These are phyloP conservation scores for Drosophila aff. DNA, from an alignment of 1,140 invertebrate species.

Conservation along the genomic window DNA sequence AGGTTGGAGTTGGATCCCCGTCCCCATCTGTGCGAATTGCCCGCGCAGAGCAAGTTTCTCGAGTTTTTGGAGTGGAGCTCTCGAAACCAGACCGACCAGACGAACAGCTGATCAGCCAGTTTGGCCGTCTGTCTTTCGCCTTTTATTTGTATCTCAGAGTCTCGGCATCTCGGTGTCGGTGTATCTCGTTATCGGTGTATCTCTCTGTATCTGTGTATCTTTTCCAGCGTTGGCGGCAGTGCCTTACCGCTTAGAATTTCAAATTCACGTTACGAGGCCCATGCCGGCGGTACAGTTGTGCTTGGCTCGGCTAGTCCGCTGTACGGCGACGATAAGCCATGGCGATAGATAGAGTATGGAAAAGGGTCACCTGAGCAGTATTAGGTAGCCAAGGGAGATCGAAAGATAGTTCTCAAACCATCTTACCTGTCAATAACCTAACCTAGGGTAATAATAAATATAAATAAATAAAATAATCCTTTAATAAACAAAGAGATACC, in stretches of 20 bases:
- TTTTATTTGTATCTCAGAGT: conserved; percentile 54
- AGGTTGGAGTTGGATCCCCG: conserved; percentile 37
- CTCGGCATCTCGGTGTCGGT: neutral
- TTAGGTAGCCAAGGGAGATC: neutral
- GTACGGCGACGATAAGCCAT: neutral
- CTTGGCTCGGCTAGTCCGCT: conserved; percentile 33
- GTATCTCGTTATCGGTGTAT: conserved; percentile 2
- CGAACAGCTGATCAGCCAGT: conserved; percentile 81
- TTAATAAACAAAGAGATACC: neutral
- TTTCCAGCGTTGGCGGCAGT: conserved; percentile 53
- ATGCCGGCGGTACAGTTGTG: conserved; percentile 70
- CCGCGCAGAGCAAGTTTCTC: conserved; percentile 67
- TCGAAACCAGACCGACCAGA: conserved; percentile 69
- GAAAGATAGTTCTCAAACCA: accelerated
- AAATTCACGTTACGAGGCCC: conserved; percentile 58
- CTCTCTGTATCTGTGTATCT: conserved; percentile 22
- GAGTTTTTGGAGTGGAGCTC: conserved; percentile 36
- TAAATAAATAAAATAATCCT: neutral
- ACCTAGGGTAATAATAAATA: conserved; percentile 16
- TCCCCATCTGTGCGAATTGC: conserved; percentile 34
- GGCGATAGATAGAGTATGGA: conserved; percentile 10
- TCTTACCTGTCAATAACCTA: conserved; percentile 1
- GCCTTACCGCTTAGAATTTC: conserved; percentile 70
- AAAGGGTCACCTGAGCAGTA: conserved; percentile 3
- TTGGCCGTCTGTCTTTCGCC: conserved; percentile 38